Conservation (phyloP, 2,797 vertebrate genomes). For the Rhodeus uyekii region DNA sequence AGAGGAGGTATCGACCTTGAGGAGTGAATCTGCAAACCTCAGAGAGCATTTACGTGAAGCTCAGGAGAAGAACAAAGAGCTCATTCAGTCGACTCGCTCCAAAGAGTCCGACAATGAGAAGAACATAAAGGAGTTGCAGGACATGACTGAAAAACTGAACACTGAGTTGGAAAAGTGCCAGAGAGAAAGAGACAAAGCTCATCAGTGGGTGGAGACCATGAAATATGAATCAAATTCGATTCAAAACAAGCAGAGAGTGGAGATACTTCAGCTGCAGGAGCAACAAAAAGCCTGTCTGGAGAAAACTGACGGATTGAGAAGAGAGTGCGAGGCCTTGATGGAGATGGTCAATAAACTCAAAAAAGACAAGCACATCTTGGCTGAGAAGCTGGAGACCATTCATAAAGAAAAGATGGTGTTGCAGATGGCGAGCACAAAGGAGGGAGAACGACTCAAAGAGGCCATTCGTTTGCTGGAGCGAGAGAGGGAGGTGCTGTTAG, state of each 20-base stretch:
- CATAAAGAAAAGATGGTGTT: conserved; percentile 41
- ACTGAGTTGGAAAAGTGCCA: conserved; percentile 35
- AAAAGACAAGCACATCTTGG: conserved; percentile 48
- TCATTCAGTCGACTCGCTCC: conserved; percentile 9
- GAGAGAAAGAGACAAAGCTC: conserved; percentile 25
- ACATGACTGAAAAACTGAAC: conserved; percentile 32
- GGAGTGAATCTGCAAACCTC: conserved; percentile 39
- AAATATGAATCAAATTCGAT: conserved; percentile 42
- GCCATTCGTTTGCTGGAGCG: conserved; percentile 41
- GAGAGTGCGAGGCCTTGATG: conserved; percentile 42
- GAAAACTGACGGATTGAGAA: conserved; percentile 33
- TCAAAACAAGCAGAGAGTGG: conserved; percentile 30
- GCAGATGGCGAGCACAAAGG: conserved; percentile 25
- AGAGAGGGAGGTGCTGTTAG: conserved; percentile 53
- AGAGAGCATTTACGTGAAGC: conserved; percentile 34
- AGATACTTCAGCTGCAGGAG: conserved; percentile 48
- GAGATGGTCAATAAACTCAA: conserved; percentile 52
- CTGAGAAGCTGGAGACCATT: conserved; percentile 42
- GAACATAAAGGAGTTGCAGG: conserved; percentile 32
- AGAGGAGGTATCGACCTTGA: conserved; percentile 33
- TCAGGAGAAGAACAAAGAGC: conserved; percentile 46
- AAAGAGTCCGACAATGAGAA: conserved; percentile 46
- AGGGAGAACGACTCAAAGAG: conserved; percentile 48
- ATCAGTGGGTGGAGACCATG: conserved; percentile 39
- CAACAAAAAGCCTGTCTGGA: conserved; percentile 28